Evolutionary conservation across 2,888 invertebrate species (phyloP).

Genomic region (Heliconius hortense): DNA sequence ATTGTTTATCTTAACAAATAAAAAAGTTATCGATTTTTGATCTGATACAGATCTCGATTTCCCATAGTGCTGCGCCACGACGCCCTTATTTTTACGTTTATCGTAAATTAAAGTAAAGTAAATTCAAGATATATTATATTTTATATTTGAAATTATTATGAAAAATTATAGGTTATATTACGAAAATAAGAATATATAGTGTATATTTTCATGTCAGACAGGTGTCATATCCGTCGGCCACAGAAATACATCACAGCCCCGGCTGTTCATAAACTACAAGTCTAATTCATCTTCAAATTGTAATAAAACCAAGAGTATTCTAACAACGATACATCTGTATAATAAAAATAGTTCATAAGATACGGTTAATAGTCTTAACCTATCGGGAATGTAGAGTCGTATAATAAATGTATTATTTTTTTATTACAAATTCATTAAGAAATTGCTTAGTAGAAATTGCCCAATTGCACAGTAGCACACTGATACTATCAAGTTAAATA

Average conservation of each 20-base stretch:
- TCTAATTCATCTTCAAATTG: conserved; percentile 10
- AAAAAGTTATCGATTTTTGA: no score
- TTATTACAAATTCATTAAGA: no score
- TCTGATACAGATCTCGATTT: no score
- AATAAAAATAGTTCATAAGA: background rate
- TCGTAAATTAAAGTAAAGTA: no score
- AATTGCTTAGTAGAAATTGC: no score
- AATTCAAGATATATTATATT: background rate
- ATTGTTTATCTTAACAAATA: no score
- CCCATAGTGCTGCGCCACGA: no score
- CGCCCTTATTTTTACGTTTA: no score
- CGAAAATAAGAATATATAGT: conserved; percentile 66
- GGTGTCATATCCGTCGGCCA: conserved; percentile 72
- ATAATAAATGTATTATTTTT: background rate
- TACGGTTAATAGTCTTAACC: background rate
- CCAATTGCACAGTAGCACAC: no score
- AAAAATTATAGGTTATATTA: conserved; percentile 59
- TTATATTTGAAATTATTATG: background rate
- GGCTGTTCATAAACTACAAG: conserved; percentile 63
- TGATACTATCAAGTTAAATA: no score
- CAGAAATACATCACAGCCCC: conserved; percentile 70
- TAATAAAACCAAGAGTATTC: background rate
- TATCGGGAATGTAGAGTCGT: background rate
- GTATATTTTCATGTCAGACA: conserved; percentile 75
- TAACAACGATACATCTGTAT: background rate